phyloP scores from a whole-genome alignment of 1,140 invertebrate species.

The Drosophila repletoides region DNA sequence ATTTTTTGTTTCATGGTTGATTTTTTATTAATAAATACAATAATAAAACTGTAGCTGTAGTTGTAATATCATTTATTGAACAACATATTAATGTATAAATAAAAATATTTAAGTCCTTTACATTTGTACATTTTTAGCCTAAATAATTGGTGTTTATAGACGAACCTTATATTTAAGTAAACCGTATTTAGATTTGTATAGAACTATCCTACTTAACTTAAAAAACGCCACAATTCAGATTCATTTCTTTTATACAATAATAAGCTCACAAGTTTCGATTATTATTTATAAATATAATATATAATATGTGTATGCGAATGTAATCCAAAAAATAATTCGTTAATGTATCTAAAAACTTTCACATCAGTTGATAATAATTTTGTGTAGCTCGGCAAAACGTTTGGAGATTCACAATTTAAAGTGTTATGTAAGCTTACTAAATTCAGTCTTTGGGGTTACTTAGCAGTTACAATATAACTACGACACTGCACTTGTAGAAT shows the following conservation, averaged over 20 bases:
- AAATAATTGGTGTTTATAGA: constrained; percentile 24
- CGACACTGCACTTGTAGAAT: constrained; percentile 19
- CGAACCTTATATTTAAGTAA: constrained; percentile 1
- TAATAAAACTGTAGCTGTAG: neutral
- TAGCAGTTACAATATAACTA: constrained; percentile 42
- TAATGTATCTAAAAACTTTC: constrained; percentile 17
- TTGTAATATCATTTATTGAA: constrained; percentile 39
- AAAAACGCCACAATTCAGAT: constrained; percentile 22
- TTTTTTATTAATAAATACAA: neutral
- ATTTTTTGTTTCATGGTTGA: too few relatives aligned
- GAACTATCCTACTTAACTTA: constrained; percentile 4
- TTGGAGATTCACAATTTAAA: constrained; percentile 40
- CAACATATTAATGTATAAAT: constrained; percentile 31
- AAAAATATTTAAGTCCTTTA: constrained; percentile 56
- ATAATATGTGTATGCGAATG: too few relatives aligned
- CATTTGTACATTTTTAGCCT: constrained; percentile 58
- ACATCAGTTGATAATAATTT: constrained; percentile 11
- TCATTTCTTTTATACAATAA: neutral
- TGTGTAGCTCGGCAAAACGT: constrained; percentile 11
- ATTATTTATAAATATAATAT: constrained; percentile 2
- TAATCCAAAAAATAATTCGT: neutral
- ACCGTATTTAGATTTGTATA: neutral
- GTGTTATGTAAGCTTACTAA: constrained; percentile 56
- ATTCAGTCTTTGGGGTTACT: constrained; percentile 76
- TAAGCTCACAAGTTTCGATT: constrained; percentile 2